These are phyloP conservation scores for Scaptodrosophila latifasciaeformis DNA, from an alignment of 2,888 invertebrate species.

Conservation along the genomic window DNA sequence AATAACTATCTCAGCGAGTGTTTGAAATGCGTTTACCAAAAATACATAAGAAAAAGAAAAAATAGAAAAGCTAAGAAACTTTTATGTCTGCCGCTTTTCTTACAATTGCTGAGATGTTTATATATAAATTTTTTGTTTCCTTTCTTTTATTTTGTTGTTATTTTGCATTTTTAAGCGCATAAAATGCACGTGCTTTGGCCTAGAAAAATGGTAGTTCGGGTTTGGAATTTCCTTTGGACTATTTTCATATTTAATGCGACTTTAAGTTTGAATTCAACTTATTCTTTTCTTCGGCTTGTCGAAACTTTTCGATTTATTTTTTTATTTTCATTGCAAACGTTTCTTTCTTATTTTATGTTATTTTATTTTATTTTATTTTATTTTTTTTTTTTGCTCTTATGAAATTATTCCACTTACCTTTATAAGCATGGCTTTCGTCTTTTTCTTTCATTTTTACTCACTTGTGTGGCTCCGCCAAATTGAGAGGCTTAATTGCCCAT, in stretches of 20 bases:
- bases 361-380: no score
- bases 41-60: no score
- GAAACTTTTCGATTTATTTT: not conserved
- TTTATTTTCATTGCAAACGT: constrained; percentile 4
- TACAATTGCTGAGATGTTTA: constrained; percentile 43
- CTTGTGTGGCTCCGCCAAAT: no score
- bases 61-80: no score
- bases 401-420: not conserved
- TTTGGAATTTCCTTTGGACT: no score
- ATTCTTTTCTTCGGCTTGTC: not conserved
- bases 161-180: constrained; percentile 18
- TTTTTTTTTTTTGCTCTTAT: no score
- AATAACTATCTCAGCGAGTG: constrained; percentile 68
- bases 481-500: no score
- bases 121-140: no score
- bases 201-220: not conserved
- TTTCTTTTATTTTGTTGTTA: no score
- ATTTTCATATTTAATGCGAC: not conserved
- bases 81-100: constrained; percentile 48
- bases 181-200: not conserved
- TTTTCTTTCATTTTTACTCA: no score
- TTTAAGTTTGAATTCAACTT: not conserved
- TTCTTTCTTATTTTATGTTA: not conserved
- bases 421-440: not conserved
- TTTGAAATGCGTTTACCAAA: constrained; percentile 66